A percentile compares a stretch with the other conserved stretches of the same genome.
phyloP scores from a whole-genome alignment of 2,113 vertebrate genomes.

The Fregata magnificens region DNA sequence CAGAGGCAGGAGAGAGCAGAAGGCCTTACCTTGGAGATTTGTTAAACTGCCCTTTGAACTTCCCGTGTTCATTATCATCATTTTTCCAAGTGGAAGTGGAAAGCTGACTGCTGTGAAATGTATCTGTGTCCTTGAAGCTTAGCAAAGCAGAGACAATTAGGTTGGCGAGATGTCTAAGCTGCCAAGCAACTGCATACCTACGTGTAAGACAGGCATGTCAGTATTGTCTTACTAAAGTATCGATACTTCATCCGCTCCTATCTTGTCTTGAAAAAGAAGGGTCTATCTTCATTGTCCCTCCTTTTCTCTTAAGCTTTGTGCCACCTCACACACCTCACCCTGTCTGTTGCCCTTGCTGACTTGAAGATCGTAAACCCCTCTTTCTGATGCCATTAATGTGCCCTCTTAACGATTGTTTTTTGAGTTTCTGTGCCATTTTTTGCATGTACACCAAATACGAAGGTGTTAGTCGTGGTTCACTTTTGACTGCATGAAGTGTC shows the following conservation, averaged over 20 bases:
- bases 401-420: background rate
- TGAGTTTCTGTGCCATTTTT: background rate
- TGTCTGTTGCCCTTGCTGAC: background rate
- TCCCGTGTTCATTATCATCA: background rate
- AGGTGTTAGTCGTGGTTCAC: background rate
- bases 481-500: background rate
- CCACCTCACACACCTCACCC: background rate
- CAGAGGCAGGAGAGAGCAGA: background rate
- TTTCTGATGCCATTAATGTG: background rate
- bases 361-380: background rate
- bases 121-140: background rate
- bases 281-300: background rate
- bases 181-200: background rate
- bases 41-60: background rate
- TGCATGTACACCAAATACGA: rapidly evolving
- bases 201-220: background rate
- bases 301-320: background rate
- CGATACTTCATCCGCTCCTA: background rate
- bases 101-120: background rate
- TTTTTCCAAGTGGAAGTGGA: background rate
- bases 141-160: background rate
- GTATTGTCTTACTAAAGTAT: background rate
- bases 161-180: background rate
- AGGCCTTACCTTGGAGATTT: background rate
- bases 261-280: background rate